Evolutionary conservation across 2,113 vertebrate genomes (phyloP).

Genomic region (Amia ocellicauda): DNA sequence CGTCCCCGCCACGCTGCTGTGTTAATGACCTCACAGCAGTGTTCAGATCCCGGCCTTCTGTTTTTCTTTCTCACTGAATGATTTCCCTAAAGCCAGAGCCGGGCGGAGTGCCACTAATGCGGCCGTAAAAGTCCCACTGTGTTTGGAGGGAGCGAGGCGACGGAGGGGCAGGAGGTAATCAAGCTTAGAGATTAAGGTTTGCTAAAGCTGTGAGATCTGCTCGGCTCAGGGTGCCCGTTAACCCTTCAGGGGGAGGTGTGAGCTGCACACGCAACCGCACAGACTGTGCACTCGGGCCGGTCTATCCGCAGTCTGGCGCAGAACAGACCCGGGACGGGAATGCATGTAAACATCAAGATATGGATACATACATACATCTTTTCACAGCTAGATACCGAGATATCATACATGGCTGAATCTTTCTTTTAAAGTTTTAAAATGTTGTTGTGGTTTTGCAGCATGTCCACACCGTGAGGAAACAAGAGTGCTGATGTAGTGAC

Average conservation of each 20-base stretch:
- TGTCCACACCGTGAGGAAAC: too few species aligned
- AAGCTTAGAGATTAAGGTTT: conserved; percentile 79
- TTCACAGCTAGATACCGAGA: not conserved
- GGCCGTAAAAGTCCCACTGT: conserved; percentile 55
- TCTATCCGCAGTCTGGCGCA: not conserved
- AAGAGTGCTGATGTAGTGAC: too few species aligned
- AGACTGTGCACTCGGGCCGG: too few species aligned
- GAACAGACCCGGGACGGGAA: not conserved
- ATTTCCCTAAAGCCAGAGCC: conserved; percentile 68
- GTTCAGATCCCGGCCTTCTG: conserved; percentile 59
- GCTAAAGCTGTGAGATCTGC: conserved; percentile 73
- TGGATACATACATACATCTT: not conserved
- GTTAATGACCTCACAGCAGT: conserved; percentile 56
- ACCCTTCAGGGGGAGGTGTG: conserved; percentile 48
- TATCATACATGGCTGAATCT: not conserved
- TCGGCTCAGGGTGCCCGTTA: conserved; percentile 68
- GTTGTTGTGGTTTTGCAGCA: too few species aligned
- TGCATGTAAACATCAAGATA: not conserved
- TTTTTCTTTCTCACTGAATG: conserved; percentile 65
- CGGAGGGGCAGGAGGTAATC: conserved; percentile 72
- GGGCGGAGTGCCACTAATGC: conserved; percentile 76
- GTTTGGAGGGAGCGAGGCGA: conserved; percentile 60
- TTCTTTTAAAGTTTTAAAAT: too few species aligned
- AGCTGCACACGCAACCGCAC: not conserved
- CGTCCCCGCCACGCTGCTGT: conserved; percentile 38